phyloP scores from a whole-genome alignment of 2,888 invertebrate genomes.

The Apotomis turbidana region DNA sequence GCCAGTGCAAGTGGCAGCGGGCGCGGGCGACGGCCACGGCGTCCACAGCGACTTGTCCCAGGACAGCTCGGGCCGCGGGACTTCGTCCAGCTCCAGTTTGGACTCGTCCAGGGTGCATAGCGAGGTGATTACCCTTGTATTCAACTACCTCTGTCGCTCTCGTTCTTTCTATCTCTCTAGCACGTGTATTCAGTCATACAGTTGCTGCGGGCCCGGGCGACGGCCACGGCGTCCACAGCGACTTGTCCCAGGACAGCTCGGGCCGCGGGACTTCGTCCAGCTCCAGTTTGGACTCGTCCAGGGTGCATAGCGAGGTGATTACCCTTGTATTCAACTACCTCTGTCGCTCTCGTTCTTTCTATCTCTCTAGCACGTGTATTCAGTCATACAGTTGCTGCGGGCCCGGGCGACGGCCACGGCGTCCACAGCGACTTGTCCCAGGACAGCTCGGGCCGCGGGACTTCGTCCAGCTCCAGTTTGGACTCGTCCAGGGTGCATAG shows the following conservation, averaged over 20 bases:
- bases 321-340: no score
- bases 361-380: no score
- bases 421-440: constrained; percentile 76
- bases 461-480: constrained; percentile 69
- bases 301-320: constrained; percentile 64
- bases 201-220: constrained; percentile 73
- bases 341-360: no score
- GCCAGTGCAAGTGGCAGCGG: constrained; percentile 57
- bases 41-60: constrained; percentile 76
- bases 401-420: constrained; percentile 76
- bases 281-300: constrained; percentile 69
- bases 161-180: no score
- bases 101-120: constrained; percentile 67
- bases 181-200: no score
- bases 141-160: no score
- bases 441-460: constrained; percentile 74
- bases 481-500: constrained; percentile 67
- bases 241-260: constrained; percentile 74
- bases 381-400: constrained; percentile 53
- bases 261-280: constrained; percentile 71
- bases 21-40: constrained; percentile 76
- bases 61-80: constrained; percentile 74
- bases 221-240: constrained; percentile 76
- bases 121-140: constrained; percentile 54
- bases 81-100: constrained; percentile 69